phyloP scores from a whole-genome alignment of 2,888 invertebrate genomes.

The Ochropacha duplaris region DNA sequence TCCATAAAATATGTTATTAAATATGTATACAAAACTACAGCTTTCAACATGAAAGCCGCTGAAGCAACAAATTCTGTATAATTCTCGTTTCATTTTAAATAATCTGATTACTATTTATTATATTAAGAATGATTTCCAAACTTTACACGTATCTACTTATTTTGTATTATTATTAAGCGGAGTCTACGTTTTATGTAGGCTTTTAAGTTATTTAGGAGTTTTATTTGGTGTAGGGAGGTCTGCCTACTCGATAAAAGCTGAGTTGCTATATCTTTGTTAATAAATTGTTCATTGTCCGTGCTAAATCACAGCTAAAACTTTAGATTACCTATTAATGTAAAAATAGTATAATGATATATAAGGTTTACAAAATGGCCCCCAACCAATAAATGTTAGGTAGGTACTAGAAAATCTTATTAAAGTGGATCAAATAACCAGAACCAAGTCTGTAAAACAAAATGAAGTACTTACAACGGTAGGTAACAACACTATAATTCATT shows the following conservation, averaged over 20 bases:
- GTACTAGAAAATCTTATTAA: not conserved
- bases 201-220: slow-evolving; percentile 68
- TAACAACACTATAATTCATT: slow-evolving; percentile 5
- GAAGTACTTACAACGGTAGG: slow-evolving; percentile 14
- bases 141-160: slow-evolving; percentile 40
- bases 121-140: slow-evolving; percentile 23
- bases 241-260: slow-evolving; percentile 24
- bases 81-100: slow-evolving; percentile 21
- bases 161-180: slow-evolving; percentile 64
- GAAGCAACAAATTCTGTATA: slow-evolving; percentile 9
- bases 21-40: not conserved
- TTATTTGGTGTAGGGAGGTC: slow-evolving; percentile 52
- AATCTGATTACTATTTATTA: slow-evolving; percentile 24
- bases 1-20: not conserved
- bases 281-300: not conserved
- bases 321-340: not conserved
- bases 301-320: not conserved
- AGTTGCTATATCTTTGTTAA: slow-evolving; percentile 15
- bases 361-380: not conserved
- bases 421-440: not conserved
- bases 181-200: slow-evolving; percentile 81
- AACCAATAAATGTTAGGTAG: not conserved
- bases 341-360: not conserved
- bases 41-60: slow-evolving; percentile 24
- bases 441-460: not conserved